These are phyloP conservation scores for Albula goreensis DNA, from an alignment of 2,113 vertebrate species.

Conservation along the genomic window DNA sequence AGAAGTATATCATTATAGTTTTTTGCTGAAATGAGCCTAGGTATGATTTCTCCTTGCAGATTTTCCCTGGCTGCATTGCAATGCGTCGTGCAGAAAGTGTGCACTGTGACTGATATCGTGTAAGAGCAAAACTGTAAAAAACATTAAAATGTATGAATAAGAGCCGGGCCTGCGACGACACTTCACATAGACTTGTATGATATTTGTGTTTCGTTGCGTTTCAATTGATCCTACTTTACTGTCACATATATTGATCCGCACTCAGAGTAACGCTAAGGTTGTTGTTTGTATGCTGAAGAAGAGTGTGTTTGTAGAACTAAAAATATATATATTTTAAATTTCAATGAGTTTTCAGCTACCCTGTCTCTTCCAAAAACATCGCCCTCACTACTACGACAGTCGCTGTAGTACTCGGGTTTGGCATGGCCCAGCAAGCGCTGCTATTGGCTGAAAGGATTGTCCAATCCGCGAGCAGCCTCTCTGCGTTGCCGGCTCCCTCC, in stretches of 20 bases:
- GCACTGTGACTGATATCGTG: background rate
- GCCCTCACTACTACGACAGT: conserved; percentile 16
- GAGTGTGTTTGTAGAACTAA: background rate
- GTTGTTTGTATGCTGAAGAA: background rate
- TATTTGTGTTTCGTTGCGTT: background rate
- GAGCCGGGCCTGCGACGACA: background rate
- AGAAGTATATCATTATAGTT: too few species aligned
- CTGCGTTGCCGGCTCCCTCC: conserved; percentile 47
- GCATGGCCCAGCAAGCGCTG: conserved; percentile 46
- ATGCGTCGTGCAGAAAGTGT: conserved; percentile 25
- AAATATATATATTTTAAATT: background rate
- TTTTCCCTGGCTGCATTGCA: conserved; percentile 18
- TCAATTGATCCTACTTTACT: too few species aligned
- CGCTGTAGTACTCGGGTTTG: conserved; percentile 43
- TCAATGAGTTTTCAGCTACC: background rate
- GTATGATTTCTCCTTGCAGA: too few species aligned
- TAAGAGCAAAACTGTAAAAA: background rate
- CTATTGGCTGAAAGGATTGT: conserved; percentile 53
- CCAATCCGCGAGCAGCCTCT: conserved; percentile 60
- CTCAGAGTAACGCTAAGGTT: background rate
- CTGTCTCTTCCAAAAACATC: background rate
- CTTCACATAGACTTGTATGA: background rate
- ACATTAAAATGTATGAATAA: background rate
- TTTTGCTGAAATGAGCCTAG: too few species aligned
- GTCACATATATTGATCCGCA: background rate